Base-by-base conservation (phyloP, 1,140 invertebrate species). In the Panagrolaimus sp. region DNA sequence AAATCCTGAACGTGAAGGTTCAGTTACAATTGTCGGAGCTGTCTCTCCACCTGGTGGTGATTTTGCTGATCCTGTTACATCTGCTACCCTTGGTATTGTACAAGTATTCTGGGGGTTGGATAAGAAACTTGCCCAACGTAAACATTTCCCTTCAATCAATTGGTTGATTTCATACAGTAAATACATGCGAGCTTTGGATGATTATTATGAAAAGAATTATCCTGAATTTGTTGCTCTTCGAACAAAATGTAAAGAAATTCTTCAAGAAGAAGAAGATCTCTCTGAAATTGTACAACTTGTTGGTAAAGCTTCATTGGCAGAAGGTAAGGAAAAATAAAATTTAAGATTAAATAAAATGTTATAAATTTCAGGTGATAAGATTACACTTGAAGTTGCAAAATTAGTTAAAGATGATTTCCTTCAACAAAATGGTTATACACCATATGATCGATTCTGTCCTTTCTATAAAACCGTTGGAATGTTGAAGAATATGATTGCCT, bases 71-170 rank as follows among this genome's bases (percentile, higher is more conserved):
- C 96, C 96, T 71, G 96, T 99, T 28, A 99, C 96, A 6, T 94
- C 95, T 8, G 95, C 96, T 69, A 99, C 96, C 26, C 88, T 99
- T 63, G 93, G 94, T 89, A 98, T 98, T 84, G 96, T 98, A 24
- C 96, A 98, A 87, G 96, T 98, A 84, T 98, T 98, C 87, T 99
- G 96, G 96, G 96, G 96, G 78, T 87, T 99, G 76, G 96, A 99
- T 84, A 99, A 99, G 86, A 98, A 98, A 85, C 87, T 99, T 62
- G 96, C 96, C 3, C 96, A 99, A 86, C 88, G 96, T 72, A 99
- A 99, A 86, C 96, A 99, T 87, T 99, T 99, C 88, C 96, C 96
- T 46, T 98, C 95, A 68, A 94, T 99, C 84, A 99, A 99, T 86
- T 99, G 96, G 96, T 89, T 98, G 67, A 98, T 98, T 84, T 97